Conservation (phyloP, 2,888 invertebrate species). For the Ectemnius continuus region DNA sequence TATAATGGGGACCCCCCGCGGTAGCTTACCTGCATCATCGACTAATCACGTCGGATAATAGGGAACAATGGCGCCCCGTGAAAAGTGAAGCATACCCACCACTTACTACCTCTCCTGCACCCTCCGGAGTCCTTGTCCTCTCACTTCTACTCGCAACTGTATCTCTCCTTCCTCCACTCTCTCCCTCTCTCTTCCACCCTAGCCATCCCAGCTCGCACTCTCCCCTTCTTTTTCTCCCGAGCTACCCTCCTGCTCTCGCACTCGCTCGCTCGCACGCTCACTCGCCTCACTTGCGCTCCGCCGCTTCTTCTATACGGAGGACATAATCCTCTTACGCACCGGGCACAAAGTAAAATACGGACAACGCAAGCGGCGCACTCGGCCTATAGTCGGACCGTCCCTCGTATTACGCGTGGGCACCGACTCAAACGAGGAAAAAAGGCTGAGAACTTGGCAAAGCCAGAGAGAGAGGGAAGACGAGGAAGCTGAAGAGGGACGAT, state of each 20-base stretch:
- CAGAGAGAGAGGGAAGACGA: neutral
- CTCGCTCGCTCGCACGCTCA: constrained; percentile 17
- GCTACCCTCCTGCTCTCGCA: neutral
- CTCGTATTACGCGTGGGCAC: constrained; percentile 57
- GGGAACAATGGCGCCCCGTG: constrained; percentile 74
- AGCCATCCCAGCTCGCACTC: neutral
- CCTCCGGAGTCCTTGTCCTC: constrained; percentile 14
- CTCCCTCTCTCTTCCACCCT: constrained; percentile 10
- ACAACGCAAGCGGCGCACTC: constrained; percentile 52
- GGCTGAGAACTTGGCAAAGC: constrained; percentile 5
- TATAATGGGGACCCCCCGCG: constrained; percentile 76
- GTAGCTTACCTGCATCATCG: constrained; percentile 78
- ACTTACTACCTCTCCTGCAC: constrained; percentile 64
- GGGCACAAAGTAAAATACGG: constrained; percentile 75
- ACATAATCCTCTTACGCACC: constrained; percentile 77
- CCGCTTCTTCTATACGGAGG: constrained; percentile 36
- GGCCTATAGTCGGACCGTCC: constrained; percentile 34
- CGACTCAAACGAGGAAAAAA: constrained; percentile 27
- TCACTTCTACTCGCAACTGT: constrained; percentile 28
- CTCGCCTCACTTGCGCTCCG: constrained; percentile 29
- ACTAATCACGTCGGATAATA: constrained; percentile 78
- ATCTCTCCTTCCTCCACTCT: constrained; percentile 5
- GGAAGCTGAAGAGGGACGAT: constrained; percentile 17
- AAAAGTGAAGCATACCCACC: constrained; percentile 75
- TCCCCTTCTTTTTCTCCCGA: constrained; percentile 28